Evolutionary conservation across 2,888 invertebrate species (phyloP), one percentile per base, ranked within the genome.

Genomic region (Mallateleia sp.): DNA sequence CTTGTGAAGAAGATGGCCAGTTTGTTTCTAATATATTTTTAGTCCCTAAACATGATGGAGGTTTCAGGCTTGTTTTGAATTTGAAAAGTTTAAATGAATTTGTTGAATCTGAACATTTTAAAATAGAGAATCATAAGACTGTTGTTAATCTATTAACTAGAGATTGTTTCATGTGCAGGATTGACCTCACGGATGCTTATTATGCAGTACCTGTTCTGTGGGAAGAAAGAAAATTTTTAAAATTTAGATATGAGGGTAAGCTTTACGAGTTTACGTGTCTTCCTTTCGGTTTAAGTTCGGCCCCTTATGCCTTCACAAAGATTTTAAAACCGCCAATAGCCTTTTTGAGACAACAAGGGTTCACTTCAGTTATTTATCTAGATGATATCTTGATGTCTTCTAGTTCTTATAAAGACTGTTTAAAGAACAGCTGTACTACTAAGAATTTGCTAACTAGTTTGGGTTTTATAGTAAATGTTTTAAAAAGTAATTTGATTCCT

Each of bases 301-400:
- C 87, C 0, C 82, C 87, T 5, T 81, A 24, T 28, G 20, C 85
- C 6, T 88, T 89, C 52, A 89, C 89, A n/a, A 89, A 86, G 52
- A n/a, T 86, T 4, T 32, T 89, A 18, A 89, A 89, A 60, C 86
- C 86, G 14, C 56, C 85, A 1, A 9, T 74, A 9, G 25, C 47
- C 4, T 6, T 47, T 4, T 64, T 88, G 14, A 50, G 88, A 34
- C 20, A 25, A 9, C 9, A 58, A 45, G 81, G 86, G 15, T 69
- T 78, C 6, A 0, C 69, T 0, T 89, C 81, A 14, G 83, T 88
- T 0, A 58, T 64, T n/a, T 88, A 87, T 54, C 62, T 88, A 24
- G 87, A 89, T 38, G 89, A 89, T 80, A 66, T 85, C 52, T 47
- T 89, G 4, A 20, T 86, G 8, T n/a, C n/a, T n/a, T n/a, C n/a